Evolutionary conservation across 2,113 vertebrate species (phyloP), one percentile per base, ranked within the genome.

Genomic region (Prinia subflava): DNA sequence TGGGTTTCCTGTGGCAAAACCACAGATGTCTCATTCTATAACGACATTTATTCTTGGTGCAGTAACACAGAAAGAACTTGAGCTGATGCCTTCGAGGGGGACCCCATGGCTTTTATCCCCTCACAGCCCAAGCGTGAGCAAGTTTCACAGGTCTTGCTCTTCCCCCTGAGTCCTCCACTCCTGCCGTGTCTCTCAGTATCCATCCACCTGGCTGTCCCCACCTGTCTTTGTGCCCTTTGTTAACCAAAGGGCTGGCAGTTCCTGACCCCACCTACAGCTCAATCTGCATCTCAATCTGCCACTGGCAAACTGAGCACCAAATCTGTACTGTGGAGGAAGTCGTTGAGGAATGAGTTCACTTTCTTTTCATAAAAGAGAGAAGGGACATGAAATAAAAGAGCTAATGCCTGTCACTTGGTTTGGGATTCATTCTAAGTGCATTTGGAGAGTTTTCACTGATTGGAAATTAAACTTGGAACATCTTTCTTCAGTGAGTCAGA

Each of bases 71-170:
- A 50, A 42, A 47, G 62, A 50, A 42, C 13, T 59, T 0, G 0
- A 59, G 31, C 31, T 50, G 42, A 15, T 50, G 31, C 15, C 28
- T 46, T 75, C 0, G 0, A 49, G 24, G 24, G 23, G 6, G 20
- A 31, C 20, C 23, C 30, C 16, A 21, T 6, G 13, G 24, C 8
- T 76, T 65, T 86, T 42, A 35, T 42, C 24, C 15, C 13, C 11
- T 59, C 25, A 10, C 16, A 39, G 39, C 67, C 33, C 33, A 75
- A 59, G 16, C 0, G 1, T 31, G 24, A 16, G 7, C 12, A 27
- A 35, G 31, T 25, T 24, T 37, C 39, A 22, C 33, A 37, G 53
- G 27, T 14, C 21, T 31, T 9, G 1, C 13, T 67, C 24, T 53
- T 52, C n/a, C 31, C 50, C 37, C 53, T 37, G 42, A 59, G 31